Percentiles rank a stretch among this genome's conserved stretches.
Evolutionary conservation across 2,113 vertebrate genomes (phyloP).

Genomic region (Trinectes maculatus): DNA sequence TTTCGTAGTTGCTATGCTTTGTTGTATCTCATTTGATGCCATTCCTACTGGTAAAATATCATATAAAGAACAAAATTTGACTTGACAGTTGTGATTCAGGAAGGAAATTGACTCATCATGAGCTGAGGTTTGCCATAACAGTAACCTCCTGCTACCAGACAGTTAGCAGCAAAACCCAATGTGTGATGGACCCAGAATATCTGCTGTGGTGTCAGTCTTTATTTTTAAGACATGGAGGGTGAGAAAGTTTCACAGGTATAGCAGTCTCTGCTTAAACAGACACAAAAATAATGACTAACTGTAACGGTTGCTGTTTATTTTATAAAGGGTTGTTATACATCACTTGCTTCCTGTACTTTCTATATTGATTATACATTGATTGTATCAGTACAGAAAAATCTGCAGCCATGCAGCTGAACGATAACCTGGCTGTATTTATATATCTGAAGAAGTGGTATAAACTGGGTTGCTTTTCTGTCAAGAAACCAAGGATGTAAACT

Average conservation of each 20-base stretch:
- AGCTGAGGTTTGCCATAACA: not conserved
- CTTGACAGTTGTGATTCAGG: conserved; percentile 37
- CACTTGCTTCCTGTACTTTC: not conserved
- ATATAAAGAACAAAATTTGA: not conserved
- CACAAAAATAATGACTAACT: not conserved
- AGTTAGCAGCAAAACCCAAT: not conserved
- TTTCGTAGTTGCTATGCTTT: not conserved
- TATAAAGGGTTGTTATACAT: not conserved
- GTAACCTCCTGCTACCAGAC: not conserved
- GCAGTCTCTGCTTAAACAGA: no score
- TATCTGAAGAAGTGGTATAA: no score
- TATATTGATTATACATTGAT: not conserved
- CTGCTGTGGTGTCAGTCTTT: not conserved
- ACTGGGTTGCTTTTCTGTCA: no score
- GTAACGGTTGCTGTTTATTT: not conserved
- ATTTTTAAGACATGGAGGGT: not conserved
- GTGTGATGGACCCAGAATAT: conserved; percentile 25
- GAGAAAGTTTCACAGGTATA: no score
- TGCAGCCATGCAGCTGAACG: not conserved
- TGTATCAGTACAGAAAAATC: not conserved
- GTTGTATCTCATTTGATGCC: not conserved
- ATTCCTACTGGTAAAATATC: not conserved
- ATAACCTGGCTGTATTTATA: not conserved
- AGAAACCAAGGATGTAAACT: not conserved
- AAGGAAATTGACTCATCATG: conserved; percentile 60